These are phyloP conservation scores for Lacerta agilis DNA, from an alignment of 2,797 vertebrate genomes.

Conservation along the genomic window DNA sequence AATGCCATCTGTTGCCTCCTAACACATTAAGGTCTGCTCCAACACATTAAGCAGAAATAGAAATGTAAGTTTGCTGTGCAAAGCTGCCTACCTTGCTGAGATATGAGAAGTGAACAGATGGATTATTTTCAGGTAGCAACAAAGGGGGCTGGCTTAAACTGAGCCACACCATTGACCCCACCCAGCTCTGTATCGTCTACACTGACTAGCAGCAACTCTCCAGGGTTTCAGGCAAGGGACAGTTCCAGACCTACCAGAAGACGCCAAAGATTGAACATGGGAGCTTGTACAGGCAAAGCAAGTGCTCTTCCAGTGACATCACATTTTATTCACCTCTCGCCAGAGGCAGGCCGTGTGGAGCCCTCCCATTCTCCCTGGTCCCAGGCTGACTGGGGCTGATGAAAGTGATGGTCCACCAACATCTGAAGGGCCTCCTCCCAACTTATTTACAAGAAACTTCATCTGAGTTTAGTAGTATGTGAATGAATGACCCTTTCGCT, in stretches of 20 bases:
- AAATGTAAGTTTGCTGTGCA: not conserved
- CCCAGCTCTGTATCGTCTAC: not conserved
- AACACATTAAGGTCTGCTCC: constrained; percentile 20
- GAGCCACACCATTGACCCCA: not conserved
- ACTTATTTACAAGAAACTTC: not conserved
- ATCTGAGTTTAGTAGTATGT: too few relatives aligned
- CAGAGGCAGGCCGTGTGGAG: too few relatives aligned
- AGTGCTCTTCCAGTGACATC: too few relatives aligned
- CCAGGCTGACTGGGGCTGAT: too few relatives aligned
- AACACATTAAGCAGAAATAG: not conserved
- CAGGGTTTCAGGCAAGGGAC: too few relatives aligned
- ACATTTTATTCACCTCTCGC: too few relatives aligned
- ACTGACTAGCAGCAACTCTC: too few relatives aligned
- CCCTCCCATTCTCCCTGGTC: too few relatives aligned
- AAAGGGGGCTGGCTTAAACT: not conserved
- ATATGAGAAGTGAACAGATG: not conserved
- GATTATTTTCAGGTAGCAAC: not conserved
- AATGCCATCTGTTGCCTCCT: constrained; percentile 37
- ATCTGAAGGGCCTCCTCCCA: not conserved
- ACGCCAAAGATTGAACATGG: too few relatives aligned
- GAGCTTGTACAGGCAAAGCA: too few relatives aligned
- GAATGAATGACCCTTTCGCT: not conserved
- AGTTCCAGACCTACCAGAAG: too few relatives aligned
- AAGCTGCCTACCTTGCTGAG: not conserved
- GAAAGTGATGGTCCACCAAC: too few relatives aligned